Base-by-base conservation (phyloP, 2,888 invertebrate genomes). In the Euproctis similis region DNA sequence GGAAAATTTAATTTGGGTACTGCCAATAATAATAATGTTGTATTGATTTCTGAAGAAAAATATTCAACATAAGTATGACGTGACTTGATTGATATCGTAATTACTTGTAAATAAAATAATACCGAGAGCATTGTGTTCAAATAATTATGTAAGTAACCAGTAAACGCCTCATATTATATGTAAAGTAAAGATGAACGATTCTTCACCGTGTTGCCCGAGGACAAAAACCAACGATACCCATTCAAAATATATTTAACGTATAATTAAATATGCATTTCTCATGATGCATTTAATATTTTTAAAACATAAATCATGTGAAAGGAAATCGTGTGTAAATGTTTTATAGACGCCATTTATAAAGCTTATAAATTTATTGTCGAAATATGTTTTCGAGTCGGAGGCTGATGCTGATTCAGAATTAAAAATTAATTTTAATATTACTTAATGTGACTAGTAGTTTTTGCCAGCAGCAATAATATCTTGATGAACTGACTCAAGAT, bases 181-280 rank as follows among this genome's bases (percentile, higher is more conserved):
- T n/a, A n/a, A n/a, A n/a, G n/a, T n/a, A n/a, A n/a, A 17, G 17
- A 17, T 17, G 18, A 19, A n/a, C 6, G 19, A 29, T 23, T 12
- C 9, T 17, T 25, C 17, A 29, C 26, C 14, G 20, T 11, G 25
- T 14, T 8, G 33, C 42, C 34, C 8, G 20, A 20, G 23, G 37
- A 33, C 22, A 21, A 30, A 29, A 31, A 20, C 23, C 9, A 26
- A 4, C 19, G 11, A 34, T 30, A 29, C 31, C 19, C 30, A 26
- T 34, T 14, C 26, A 24, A 39, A 28, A 33, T 40, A 42, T 27
- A 30, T 37, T n/a, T 36, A 39, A 34, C 19, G 17, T 34, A 25
- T 31, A 42, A 51, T 47, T 49, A 49, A 51, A 42, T 38, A 42
- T 29, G 10, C 42, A 42, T 50, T 32, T 31, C 28, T 49, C 45